These are phyloP conservation scores for Anguilla anguilla DNA, from an alignment of 2,797 vertebrate genomes.

Conservation along the genomic window DNA sequence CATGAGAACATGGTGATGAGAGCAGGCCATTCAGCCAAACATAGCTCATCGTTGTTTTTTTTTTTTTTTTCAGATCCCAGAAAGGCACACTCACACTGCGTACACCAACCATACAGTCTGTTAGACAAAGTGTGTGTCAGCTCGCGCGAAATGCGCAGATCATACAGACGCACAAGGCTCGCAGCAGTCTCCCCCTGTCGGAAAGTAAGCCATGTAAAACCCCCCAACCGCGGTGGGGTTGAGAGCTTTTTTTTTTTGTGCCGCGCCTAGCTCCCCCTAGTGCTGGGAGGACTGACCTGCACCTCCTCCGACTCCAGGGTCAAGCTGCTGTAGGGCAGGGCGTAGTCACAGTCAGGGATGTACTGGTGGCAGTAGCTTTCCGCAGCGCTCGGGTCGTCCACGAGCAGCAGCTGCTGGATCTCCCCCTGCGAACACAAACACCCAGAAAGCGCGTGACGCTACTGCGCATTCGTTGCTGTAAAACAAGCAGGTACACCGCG, in stretches of 20 bases:
- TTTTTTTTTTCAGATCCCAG: neutral
- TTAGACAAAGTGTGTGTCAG: neutral
- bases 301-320: slow-evolving; percentile 64
- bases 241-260: neutral
- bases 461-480: slow-evolving; percentile 29
- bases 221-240: neutral
- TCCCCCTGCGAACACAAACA: slow-evolving; percentile 77
- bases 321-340: slow-evolving; percentile 69
- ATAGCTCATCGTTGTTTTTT: too few species aligned
- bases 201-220: neutral
- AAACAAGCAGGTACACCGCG: slow-evolving; percentile 28
- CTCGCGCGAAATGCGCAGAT: neutral
- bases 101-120: neutral
- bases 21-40: too few species aligned
- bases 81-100: neutral
- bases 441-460: slow-evolving; percentile 32
- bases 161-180: neutral
- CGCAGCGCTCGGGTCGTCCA: slow-evolving; percentile 78
- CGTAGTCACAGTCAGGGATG: slow-evolving; percentile 80
- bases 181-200: neutral
- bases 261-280: slow-evolving; percentile 26
- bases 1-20: too few species aligned
- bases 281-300: slow-evolving; percentile 52
- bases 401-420: slow-evolving; percentile 86
- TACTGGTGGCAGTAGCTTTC: slow-evolving; percentile 78